These are phyloP conservation scores for Aplocera efformata DNA, from an alignment of 2,888 invertebrate species.

Conservation along the genomic window DNA sequence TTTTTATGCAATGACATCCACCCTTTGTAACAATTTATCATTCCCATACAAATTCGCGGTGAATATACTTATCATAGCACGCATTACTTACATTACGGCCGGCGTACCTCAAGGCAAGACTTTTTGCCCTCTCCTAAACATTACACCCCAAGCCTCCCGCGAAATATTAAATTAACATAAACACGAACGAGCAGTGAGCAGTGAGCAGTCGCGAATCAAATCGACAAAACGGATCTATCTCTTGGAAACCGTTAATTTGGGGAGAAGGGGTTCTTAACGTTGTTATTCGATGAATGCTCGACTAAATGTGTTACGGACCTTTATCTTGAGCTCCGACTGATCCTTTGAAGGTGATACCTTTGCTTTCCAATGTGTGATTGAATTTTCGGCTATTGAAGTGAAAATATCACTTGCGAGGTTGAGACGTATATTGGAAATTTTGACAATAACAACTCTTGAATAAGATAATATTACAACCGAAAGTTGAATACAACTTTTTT, in stretches of 20 bases:
- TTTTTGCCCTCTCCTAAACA: constrained; percentile 20
- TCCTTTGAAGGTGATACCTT: constrained; percentile 31
- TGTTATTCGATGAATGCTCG: constrained; percentile 50
- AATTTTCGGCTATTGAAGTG: constrained; percentile 27
- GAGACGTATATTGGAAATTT: constrained; percentile 1
- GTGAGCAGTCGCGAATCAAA: constrained; percentile 58
- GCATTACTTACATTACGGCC: constrained; percentile 16
- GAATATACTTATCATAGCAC: constrained; percentile 13
- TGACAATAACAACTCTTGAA: no score
- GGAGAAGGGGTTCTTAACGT: constrained; percentile 32
- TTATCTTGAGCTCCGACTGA: constrained; percentile 37
- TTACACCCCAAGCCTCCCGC: constrained; percentile 35
- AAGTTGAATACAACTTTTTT: no score
- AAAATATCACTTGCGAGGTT: constrained; percentile 21
- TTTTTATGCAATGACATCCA: constrained; percentile 8
- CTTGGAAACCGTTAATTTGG: constrained; percentile 70
- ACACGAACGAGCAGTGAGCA: constrained; percentile 49
- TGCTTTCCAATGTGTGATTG: constrained; percentile 29
- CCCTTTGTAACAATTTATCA: constrained; percentile 19
- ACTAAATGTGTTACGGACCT: constrained; percentile 55
- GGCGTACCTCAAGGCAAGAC: constrained; percentile 25
- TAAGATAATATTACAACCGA: no score
- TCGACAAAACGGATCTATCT: constrained; percentile 67
- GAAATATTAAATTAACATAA: constrained; percentile 74
- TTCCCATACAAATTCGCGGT: constrained; percentile 18